phyloP scores from a whole-genome alignment of 2,113 vertebrate species.

The Alethe diademata region DNA sequence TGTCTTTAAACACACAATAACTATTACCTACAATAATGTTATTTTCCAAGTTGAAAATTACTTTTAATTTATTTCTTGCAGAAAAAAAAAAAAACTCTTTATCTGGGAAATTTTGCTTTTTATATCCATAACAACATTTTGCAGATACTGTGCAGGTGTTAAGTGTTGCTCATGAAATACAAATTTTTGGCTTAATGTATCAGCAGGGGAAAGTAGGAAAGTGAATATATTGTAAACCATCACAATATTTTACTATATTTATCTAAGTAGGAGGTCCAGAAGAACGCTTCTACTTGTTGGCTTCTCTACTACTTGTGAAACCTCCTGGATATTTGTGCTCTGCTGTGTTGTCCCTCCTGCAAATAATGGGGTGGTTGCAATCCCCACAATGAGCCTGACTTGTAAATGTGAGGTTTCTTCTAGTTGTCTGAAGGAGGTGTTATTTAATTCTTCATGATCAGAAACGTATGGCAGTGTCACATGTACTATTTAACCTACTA shows the following conservation, averaged over 20 bases:
- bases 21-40: not conserved
- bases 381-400: not conserved
- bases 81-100: not conserved
- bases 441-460: not conserved
- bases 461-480: not conserved
- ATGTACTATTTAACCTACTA: not conserved
- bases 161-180: not conserved
- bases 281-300: not conserved
- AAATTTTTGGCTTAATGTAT: not conserved
- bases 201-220: not conserved
- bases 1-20: not conserved
- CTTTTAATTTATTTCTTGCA: not conserved
- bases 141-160: not conserved
- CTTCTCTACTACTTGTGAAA: not conserved
- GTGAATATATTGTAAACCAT: not conserved
- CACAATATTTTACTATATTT: not conserved
- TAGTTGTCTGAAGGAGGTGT: not conserved
- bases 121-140: not conserved
- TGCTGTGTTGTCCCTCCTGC: not conserved
- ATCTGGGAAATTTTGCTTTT: not conserved
- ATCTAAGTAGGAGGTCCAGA: not conserved
- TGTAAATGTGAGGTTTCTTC: not conserved
- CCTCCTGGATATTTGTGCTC: not conserved
- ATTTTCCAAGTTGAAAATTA: not conserved
- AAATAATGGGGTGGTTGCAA: not conserved